phyloP scores from a whole-genome alignment of 2,113 vertebrate species.

The Misgurnus mizolepis region DNA sequence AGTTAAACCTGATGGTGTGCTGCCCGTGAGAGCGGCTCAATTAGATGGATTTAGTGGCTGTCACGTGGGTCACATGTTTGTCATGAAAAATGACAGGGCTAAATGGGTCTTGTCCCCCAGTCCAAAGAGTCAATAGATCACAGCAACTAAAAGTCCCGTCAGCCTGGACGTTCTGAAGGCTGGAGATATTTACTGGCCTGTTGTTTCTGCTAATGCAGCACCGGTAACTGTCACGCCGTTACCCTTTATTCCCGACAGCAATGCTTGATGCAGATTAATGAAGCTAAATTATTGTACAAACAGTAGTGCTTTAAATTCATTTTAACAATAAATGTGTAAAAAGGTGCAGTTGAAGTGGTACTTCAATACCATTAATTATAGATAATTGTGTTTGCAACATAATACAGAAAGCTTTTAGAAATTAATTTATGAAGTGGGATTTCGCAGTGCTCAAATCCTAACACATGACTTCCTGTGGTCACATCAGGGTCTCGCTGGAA shows the following conservation, averaged over 20 bases:
- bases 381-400: no score
- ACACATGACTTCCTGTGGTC: neutral
- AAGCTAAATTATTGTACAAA: neutral
- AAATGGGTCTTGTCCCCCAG: constrained; percentile 75
- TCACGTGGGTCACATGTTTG: constrained; percentile 70
- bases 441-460: no score
- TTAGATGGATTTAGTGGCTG: constrained; percentile 75
- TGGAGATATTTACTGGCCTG: constrained; percentile 63
- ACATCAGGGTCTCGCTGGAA: constrained; percentile 95
- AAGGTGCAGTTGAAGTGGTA: neutral
- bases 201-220: constrained; percentile 53
- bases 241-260: neutral
- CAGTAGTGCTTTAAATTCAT: neutral
- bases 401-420: no score
- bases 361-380: neutral
- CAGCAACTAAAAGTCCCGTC: constrained; percentile 72
- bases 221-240: constrained; percentile 3
- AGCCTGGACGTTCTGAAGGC: constrained; percentile 60
- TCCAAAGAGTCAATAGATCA: constrained; percentile 74
- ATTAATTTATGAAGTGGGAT: no score
- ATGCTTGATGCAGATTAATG: neutral
- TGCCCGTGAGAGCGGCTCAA: constrained; percentile 55
- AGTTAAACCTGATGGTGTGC: constrained; percentile 13
- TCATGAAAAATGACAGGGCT: constrained; percentile 79
- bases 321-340: neutral